phyloP scores from a whole-genome alignment of 2,113 vertebrate species.

The Chloropsis cyanopogon region DNA sequence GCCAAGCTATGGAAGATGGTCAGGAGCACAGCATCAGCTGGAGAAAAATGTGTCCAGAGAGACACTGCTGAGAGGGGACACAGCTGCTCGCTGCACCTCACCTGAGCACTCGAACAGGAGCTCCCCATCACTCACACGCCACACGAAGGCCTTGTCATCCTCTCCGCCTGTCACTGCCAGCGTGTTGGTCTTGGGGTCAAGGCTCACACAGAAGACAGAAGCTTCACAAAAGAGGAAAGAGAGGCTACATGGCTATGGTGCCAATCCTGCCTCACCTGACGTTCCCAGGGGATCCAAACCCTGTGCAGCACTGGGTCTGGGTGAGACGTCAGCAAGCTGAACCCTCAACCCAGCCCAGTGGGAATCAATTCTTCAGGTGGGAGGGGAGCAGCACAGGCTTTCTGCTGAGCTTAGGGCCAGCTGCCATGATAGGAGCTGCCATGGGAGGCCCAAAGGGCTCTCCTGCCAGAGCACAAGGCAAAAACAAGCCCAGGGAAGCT shows the following conservation, averaged over 20 bases:
- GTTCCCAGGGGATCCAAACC: not conserved
- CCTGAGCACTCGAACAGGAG: constrained; percentile 90
- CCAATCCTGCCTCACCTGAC: rapidly evolving
- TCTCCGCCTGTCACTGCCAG: constrained; percentile 91
- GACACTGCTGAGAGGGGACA: not conserved
- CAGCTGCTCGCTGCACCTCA: constrained; percentile 11
- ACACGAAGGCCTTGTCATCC: constrained; percentile 92
- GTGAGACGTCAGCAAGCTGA: rapidly evolving
- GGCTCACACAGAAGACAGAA: constrained; percentile 90
- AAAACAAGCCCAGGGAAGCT: not conserved
- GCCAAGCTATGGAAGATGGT: rapidly evolving
- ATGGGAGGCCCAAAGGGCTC: not conserved
- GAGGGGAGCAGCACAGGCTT: not conserved
- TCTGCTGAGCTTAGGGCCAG: not conserved
- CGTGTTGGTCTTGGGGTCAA: constrained; percentile 87
- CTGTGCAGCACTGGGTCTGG: rapidly evolving
- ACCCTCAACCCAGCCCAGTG: not conserved
- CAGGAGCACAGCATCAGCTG: not conserved
- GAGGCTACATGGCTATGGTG: rapidly evolving
- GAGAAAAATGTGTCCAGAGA: rapidly evolving
- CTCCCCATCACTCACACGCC: constrained; percentile 87
- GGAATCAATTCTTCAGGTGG: rapidly evolving
- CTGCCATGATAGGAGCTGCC: rapidly evolving
- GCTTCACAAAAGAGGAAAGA: not conserved
- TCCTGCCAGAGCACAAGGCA: rapidly evolving